Evolutionary conservation across 35 echinoderm and acorn worm genomes (phyloP).

Genomic region (Chiridota heheva): DNA sequence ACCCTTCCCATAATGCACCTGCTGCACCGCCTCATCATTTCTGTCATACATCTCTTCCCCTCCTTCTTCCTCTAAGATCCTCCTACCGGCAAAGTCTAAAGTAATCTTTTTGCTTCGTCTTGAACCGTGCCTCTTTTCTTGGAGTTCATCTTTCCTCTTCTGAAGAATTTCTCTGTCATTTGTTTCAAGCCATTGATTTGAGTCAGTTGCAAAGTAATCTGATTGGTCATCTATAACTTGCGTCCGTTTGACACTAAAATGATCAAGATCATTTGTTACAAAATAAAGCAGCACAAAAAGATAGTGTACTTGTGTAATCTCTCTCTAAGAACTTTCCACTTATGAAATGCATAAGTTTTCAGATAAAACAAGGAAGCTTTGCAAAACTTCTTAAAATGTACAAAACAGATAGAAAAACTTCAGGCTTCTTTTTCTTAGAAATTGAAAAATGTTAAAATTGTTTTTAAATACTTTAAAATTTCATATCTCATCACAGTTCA

Average conservation of each 20-base stretch:
- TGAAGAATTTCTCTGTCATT: conserved; percentile 59
- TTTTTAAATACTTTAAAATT: too few relatives aligned
- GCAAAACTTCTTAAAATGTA: too few relatives aligned
- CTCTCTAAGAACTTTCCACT: too few relatives aligned
- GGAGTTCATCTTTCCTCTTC: conserved; percentile 60
- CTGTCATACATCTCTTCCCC: conserved; percentile 82
- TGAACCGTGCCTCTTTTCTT: conserved; percentile 75
- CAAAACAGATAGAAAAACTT: too few relatives aligned
- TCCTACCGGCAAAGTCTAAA: conserved; percentile 93
- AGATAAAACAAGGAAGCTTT: too few relatives aligned
- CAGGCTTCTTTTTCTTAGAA: too few relatives aligned
- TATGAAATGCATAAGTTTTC: too few relatives aligned
- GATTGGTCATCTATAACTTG: conserved; percentile 94
- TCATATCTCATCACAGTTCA: too few relatives aligned
- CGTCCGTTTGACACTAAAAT: conserved; percentile 58
- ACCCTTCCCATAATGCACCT: conserved; percentile 73
- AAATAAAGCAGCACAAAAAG: too few relatives aligned
- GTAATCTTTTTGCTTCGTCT: conserved; percentile 84
- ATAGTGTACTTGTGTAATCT: too few relatives aligned
- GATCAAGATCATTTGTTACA: background rate
- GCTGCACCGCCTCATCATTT: conserved; percentile 85
- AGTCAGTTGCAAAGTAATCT: conserved; percentile 93
- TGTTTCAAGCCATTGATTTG: conserved; percentile 81
- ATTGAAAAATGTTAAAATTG: too few relatives aligned
- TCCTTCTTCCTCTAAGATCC: conserved; percentile 62